These are phyloP conservation scores for Pipra filicauda DNA, from an alignment of 2,113 vertebrate species.

Conservation along the genomic window DNA sequence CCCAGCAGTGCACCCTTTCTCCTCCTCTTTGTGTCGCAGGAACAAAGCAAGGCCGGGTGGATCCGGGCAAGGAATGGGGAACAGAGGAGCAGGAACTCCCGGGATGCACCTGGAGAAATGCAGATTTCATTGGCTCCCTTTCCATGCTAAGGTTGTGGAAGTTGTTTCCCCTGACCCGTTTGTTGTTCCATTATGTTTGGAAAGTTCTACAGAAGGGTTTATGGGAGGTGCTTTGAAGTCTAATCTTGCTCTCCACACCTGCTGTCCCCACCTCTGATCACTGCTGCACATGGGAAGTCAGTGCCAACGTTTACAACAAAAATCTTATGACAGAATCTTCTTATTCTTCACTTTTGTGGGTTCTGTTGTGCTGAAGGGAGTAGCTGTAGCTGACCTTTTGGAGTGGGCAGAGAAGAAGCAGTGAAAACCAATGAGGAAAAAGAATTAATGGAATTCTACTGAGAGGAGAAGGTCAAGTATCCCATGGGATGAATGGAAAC, in stretches of 20 bases:
- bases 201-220: neutral
- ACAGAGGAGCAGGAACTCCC: neutral
- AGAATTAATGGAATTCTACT: neutral
- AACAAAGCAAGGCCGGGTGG: neutral
- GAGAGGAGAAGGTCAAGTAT: neutral
- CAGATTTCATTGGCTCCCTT: neutral
- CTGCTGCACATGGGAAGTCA: neutral
- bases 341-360: neutral
- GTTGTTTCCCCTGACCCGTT: neutral
- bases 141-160: neutral
- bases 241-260: neutral
- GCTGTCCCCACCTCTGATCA: neutral
- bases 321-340: neutral
- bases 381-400: neutral
- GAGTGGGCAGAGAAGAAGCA: neutral
- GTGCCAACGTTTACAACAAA: neutral
- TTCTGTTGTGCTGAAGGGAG: neutral
- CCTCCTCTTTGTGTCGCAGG: neutral
- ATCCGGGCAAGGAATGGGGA: neutral
- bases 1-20: neutral
- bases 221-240: neutral
- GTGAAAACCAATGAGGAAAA: neutral
- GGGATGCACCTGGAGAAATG: neutral
- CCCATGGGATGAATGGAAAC: neutral
- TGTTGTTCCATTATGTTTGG: neutral